Evolutionary conservation across 2,113 vertebrate species (phyloP).

Genomic region (Mesitornis unicolor): DNA sequence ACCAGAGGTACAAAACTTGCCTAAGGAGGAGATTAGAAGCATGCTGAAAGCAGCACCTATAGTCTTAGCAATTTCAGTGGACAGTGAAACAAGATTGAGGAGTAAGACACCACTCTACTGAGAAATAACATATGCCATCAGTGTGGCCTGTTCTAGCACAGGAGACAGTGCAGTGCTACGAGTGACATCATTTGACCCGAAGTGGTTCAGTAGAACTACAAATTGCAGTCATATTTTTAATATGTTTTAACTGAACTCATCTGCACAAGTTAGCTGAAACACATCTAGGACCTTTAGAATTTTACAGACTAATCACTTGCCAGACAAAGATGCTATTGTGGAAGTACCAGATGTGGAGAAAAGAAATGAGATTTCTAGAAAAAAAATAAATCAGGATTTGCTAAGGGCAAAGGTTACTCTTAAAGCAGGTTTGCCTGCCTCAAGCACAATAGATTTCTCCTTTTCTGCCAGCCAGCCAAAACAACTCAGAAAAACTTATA

Average conservation of each 20-base stretch:
- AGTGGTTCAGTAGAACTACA: neutral
- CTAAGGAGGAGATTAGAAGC: neutral
- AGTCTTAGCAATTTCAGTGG: neutral
- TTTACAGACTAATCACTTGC: neutral
- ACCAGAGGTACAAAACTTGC: neutral
- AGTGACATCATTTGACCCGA: neutral
- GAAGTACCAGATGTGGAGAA: slow-evolving; percentile 32
- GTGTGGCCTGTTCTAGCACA: neutral
- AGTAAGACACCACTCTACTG: neutral
- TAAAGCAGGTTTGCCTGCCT: neutral
- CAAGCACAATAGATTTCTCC: neutral
- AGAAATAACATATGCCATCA: neutral
- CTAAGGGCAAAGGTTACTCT: slow-evolving; percentile 11
- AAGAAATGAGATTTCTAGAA: neutral
- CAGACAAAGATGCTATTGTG: slow-evolving; percentile 14
- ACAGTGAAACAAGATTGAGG: neutral
- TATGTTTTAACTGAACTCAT: slow-evolving; percentile 17
- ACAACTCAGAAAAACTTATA: neutral
- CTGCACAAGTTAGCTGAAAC: neutral
- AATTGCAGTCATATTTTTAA: neutral
- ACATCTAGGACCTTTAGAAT: neutral
- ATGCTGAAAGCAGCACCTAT: neutral
- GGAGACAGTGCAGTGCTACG: neutral
- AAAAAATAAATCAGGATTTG: neutral
- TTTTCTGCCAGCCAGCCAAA: neutral